Base-by-base conservation (phyloP, 64 coral and sea anemone genomes). In the Porites australiensis region DNA sequence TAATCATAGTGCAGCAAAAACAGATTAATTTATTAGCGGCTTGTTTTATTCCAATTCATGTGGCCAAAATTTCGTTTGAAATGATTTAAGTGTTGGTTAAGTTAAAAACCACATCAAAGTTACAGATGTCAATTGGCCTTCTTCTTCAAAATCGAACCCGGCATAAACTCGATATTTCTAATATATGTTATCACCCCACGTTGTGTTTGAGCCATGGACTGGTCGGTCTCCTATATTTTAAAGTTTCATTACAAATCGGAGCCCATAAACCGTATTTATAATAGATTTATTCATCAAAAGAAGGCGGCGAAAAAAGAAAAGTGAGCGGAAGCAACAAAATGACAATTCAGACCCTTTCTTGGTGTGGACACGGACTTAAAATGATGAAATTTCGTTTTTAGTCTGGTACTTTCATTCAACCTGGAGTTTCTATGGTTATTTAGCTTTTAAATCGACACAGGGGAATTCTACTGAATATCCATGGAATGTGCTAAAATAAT, bases 21-120 rank as follows among this genome's bases (percentile, higher is more conserved):
- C 12, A 37, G 55, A 59, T 80, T 80, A 59, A 14, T 60, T 60
- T 62, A 80, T 80, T 60, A 60, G 77, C 57, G 77, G 77, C 77
- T 21, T 54, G 59, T 80, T 57, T 80, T 44, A 3, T 80, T 23
- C 66, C 55, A 58, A 80, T 60, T 80, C 77, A 44, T 55, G 44
- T 55, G 77, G 77, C 77, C 11, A 16, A 55, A 22, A 80, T 44
- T 60, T 60, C 77, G 77, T 80, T 23, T 78, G 75, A 46, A 55
- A 78, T 57, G 48, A 50, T 77, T 52, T 52, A 50, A 58, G 77
- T 22, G 10, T 23, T 43, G 8, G n/a, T 61, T 80, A 61, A 62
- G 20, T 60, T 22, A 60, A 55, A 80, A 78, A 78, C 77, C 77
- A 80, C 77, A 80, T 61, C 53, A 80, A 80, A 80, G 54, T 60